phyloP scores from a whole-genome alignment of 2,113 vertebrate species.

The Diglossa brunneiventris region DNA sequence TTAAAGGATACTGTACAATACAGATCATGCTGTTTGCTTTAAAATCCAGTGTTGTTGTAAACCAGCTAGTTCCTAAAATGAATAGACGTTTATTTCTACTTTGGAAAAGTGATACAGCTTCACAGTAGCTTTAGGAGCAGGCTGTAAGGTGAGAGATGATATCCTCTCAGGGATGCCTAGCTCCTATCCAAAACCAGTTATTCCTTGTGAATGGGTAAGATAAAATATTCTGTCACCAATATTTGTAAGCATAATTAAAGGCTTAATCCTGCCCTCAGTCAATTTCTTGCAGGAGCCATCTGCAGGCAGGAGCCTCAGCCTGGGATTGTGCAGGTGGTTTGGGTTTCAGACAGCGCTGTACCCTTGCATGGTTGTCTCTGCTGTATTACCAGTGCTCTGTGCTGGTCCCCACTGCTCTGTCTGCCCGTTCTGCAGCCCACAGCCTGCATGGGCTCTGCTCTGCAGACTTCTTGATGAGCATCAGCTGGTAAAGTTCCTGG shows the following conservation, averaged over 20 bases:
- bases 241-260: neutral
- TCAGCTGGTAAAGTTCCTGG: neutral
- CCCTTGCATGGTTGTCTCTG: neutral
- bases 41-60: neutral
- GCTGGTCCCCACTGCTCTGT: neutral
- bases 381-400: neutral
- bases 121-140: neutral
- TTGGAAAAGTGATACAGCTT: neutral
- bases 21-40: neutral
- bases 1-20: neutral
- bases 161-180: constrained; percentile 31
- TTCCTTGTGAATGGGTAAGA: neutral
- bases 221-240: neutral
- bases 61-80: constrained; percentile 35
- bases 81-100: neutral
- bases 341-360: neutral
- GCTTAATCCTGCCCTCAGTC: neutral
- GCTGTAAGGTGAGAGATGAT: neutral
- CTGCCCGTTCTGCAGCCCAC: neutral
- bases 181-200: neutral
- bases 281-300: neutral
- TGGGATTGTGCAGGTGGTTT: neutral
- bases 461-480: neutral
- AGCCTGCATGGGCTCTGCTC: neutral
- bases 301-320: neutral